Evolutionary conservation across 2,797 vertebrate genomes (phyloP).

Genomic region (Buceros bicornis): DNA sequence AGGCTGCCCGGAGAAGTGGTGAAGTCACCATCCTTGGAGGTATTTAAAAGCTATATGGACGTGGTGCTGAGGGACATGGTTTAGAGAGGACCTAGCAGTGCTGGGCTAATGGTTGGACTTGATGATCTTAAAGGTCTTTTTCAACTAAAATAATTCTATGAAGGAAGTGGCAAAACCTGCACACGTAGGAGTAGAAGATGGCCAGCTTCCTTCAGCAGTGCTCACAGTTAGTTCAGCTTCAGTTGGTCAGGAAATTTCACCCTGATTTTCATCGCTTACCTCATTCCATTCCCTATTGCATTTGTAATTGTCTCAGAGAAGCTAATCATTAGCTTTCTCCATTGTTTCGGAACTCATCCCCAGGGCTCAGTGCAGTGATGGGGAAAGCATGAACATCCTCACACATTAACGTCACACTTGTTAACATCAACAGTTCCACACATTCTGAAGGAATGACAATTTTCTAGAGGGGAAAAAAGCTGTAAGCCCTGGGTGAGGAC

Average conservation of each 20-base stretch:
- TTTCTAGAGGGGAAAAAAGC: not conserved
- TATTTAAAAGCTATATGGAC: too few species aligned
- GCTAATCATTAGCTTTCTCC: not conserved
- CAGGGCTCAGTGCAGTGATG: not conserved
- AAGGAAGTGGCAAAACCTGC: not conserved
- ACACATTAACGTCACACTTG: not conserved
- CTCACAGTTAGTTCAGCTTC: conserved; percentile 26
- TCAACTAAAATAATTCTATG: too few species aligned
- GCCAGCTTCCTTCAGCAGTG: not conserved
- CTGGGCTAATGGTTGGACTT: too few species aligned
- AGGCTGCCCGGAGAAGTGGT: too few species aligned
- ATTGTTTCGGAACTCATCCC: not conserved
- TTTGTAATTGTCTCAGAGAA: conserved; percentile 25
- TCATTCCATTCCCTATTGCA: conserved; percentile 1
- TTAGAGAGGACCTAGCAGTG: too few species aligned
- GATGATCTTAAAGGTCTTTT: too few species aligned
- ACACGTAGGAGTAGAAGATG: not conserved
- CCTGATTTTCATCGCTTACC: conserved; percentile 15
- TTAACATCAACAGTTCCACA: not conserved
- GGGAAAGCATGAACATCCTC: not conserved
- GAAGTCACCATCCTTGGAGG: too few species aligned
- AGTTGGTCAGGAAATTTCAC: not conserved
- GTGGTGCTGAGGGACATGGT: too few species aligned
- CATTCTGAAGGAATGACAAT: not conserved
- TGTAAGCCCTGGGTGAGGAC: not conserved